Conservation (phyloP, 2,888 invertebrate genomes). For the Microctonus brassicae region DNA sequence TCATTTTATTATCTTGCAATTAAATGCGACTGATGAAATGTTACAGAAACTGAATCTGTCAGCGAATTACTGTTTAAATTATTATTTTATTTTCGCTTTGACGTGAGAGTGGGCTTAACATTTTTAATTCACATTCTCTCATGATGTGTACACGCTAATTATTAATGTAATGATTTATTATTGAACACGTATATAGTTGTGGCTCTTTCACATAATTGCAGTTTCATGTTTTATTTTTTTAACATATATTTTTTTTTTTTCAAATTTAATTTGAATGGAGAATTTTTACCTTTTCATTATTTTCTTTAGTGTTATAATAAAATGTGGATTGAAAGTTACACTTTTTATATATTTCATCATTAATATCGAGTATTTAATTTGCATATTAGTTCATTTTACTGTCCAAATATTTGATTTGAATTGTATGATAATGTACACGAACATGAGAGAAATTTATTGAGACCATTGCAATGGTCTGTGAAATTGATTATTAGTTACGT, state of each 20-base stretch:
- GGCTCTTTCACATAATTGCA: neutral
- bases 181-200: neutral
- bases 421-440: neutral
- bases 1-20: neutral
- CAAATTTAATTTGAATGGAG: neutral
- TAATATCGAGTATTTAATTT: conserved; percentile 16
- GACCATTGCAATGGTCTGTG: neutral
- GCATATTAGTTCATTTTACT: conserved; percentile 35
- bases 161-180: neutral
- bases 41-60: neutral
- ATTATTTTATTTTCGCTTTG: neutral
- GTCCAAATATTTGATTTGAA: conserved; percentile 41
- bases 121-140: neutral
- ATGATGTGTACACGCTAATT: neutral
- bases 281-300: neutral
- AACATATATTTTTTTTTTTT: neutral
- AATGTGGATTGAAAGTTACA: conserved; percentile 42
- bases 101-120: neutral
- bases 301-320: neutral
- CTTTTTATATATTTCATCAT: conserved; percentile 47
- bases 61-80: neutral
- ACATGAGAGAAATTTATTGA: neutral
- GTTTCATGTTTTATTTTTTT: neutral
- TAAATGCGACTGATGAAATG: neutral
- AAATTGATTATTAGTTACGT: neutral